These are phyloP conservation scores for Bombyx mandarina DNA, from an alignment of 1,140 invertebrate species.

Conservation along the genomic window DNA sequence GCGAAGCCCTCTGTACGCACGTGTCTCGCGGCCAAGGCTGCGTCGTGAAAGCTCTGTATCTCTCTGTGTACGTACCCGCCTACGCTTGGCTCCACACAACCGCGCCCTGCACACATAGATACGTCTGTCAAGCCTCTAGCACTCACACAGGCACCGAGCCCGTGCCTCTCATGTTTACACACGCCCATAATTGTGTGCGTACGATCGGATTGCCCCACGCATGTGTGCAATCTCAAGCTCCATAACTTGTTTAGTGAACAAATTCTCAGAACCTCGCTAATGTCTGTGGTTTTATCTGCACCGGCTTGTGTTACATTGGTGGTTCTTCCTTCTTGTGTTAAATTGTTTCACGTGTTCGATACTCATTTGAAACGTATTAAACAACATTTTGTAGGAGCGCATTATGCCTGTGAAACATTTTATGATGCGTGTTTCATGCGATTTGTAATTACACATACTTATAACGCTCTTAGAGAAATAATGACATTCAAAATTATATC, in stretches of 20 bases:
- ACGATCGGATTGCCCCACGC: conserved; percentile 8
- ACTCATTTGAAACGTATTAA: neutral
- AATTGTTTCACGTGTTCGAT: neutral
- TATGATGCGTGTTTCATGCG: too few relatives aligned
- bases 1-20: conserved; percentile 55
- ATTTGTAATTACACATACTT: too few relatives aligned
- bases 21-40: conserved; percentile 67
- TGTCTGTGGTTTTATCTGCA: conserved; percentile 29
- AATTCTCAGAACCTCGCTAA: conserved; percentile 55
- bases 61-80: conserved; percentile 48
- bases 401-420: too few relatives aligned
- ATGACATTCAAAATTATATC: neutral
- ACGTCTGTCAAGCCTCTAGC: conserved; percentile 15
- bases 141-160: conserved; percentile 14
- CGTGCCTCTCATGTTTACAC: conserved; percentile 21
- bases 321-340: conserved; percentile 23
- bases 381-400: neutral
- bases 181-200: conserved; percentile 13
- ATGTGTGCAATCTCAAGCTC: conserved; percentile 27
- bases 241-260: conserved; percentile 60
- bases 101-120: conserved; percentile 21
- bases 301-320: conserved; percentile 21
- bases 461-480: too few relatives aligned
- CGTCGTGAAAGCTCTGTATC: conserved; percentile 61
- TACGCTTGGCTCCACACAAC: conserved; percentile 29